Percentiles rank a stretch among this genome's conserved stretches.
These are phyloP conservation scores for Eupithecia dodoneata DNA, from an alignment of 2,888 invertebrate species.

Conservation along the genomic window DNA sequence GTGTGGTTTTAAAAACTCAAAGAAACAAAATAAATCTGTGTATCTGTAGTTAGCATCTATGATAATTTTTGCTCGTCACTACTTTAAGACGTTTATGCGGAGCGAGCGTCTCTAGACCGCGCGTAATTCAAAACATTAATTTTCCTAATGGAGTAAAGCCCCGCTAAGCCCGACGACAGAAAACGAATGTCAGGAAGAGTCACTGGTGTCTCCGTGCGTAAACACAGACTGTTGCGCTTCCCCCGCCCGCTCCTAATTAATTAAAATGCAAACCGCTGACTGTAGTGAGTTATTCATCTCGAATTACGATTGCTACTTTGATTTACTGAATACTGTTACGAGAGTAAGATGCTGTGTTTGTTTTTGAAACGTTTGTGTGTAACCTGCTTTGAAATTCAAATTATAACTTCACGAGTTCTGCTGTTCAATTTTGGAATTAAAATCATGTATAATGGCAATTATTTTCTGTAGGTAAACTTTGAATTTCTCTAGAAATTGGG, in stretches of 20 bases:
- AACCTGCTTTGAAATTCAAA: constrained; percentile 9
- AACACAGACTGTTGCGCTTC: constrained; percentile 71
- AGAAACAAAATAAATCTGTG: background rate
- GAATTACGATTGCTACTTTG: constrained; percentile 65
- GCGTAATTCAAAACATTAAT: constrained; percentile 83
- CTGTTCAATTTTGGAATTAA: constrained; percentile 8
- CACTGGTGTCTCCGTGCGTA: constrained; percentile 74
- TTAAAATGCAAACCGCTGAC: constrained; percentile 79
- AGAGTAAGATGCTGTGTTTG: constrained; percentile 7
- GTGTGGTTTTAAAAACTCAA: background rate
- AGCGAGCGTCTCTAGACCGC: constrained; percentile 47
- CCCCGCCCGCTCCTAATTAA: constrained; percentile 70
- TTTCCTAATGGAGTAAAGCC: constrained; percentile 83
- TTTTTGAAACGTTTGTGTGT: constrained; percentile 6
- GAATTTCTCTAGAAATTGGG: background rate
- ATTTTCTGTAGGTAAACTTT: background rate
- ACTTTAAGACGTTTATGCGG: constrained; percentile 44
- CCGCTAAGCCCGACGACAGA: constrained; percentile 71
- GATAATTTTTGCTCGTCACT: constrained; percentile 41
- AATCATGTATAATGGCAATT: constrained; percentile 12
- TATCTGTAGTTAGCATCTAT: constrained; percentile 8
- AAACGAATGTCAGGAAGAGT: constrained; percentile 60
- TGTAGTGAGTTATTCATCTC: constrained; percentile 65
- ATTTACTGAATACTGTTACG: constrained; percentile 26
- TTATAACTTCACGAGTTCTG: constrained; percentile 8